These are phyloP conservation scores for Pemphredon lugubris DNA, from an alignment of 2,888 invertebrate genomes.

Conservation along the genomic window DNA sequence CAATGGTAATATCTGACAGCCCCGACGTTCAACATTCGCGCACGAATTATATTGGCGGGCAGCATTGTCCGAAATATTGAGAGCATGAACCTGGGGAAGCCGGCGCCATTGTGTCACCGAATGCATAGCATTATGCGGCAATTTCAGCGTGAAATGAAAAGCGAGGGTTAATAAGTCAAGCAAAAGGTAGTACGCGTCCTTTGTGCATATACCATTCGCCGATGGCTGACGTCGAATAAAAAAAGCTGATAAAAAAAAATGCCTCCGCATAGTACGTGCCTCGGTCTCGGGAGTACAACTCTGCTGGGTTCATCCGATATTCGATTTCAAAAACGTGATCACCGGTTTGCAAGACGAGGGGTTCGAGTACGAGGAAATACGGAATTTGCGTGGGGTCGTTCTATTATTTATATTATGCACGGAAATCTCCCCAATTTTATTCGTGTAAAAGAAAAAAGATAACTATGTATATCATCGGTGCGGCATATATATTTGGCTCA, in stretches of 20 bases:
- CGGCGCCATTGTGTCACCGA: conserved; percentile 30
- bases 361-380: background rate
- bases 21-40: conserved; percentile 4
- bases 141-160: conserved; percentile 11
- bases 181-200: conserved; percentile 23
- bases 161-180: conserved; percentile 45
- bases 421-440: no score
- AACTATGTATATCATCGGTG: no score
- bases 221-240: conserved; percentile 12
- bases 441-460: no score
- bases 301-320: conserved; percentile 21
- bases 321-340: conserved; percentile 25
- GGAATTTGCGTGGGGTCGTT: no score
- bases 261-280: conserved; percentile 8
- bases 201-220: conserved; percentile 27
- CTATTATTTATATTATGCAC: no score
- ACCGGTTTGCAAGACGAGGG: conserved; percentile 5
- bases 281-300: conserved; percentile 21
- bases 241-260: conserved; percentile 29
- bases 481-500: no score
- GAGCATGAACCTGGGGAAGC: conserved; percentile 17
- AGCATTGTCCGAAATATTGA: conserved; percentile 10
- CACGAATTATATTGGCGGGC: conserved; percentile 9
- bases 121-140: conserved; percentile 17
- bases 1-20: background rate